Evolutionary conservation across 2,888 invertebrate genomes (phyloP), one percentile per base, ranked within the genome.

Genomic region (Megastigmus dorsalis): DNA sequence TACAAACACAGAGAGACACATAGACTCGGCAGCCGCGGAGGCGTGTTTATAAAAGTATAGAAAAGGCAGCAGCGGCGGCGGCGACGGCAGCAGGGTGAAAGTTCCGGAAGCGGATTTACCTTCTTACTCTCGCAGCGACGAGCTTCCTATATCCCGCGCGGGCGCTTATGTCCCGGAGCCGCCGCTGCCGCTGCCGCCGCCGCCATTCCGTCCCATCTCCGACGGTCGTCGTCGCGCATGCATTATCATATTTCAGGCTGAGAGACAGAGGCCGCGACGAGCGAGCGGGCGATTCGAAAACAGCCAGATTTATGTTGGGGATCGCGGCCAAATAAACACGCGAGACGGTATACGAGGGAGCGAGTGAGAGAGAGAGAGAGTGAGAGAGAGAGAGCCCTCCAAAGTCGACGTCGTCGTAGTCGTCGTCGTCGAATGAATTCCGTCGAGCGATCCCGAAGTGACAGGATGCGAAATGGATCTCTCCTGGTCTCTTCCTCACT

Each of bases 291-390:
- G 28, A 82, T 83, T 84, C 80, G 85, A 84, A 84, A 85, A 85
- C 85, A 85, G 83, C 78, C 82, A 84, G 85, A 86, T 86, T 86
- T 86, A 86, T 84, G 85, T 83, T 82, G 82, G 83, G 82, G 82
- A 83, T 84, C 82, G 81, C 82, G 84, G 80, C 82, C 83, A 84
- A 84, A 85, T 84, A 85, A 85, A 84, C 83, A 84, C 78, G 79
- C 79, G 76, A 20, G 13, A 67, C 43, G 45, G 41, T 23, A 26
- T 20, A 20, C 20, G 28, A n/a, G 48, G 28, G 10, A 15, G n/a
- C 0, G 45, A 3, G n/a, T n/a, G 36, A 30, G 23, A 3, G 18
- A 7, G 4, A 18, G 50, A 50, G 52, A 30, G 36, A 43, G 43
- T 20, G 54, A 52, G 67, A 62, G 33, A 45, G 70, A 20, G 60